Base-by-base conservation (phyloP, 1,140 invertebrate species). In the Bombus sylvicola region DNA sequence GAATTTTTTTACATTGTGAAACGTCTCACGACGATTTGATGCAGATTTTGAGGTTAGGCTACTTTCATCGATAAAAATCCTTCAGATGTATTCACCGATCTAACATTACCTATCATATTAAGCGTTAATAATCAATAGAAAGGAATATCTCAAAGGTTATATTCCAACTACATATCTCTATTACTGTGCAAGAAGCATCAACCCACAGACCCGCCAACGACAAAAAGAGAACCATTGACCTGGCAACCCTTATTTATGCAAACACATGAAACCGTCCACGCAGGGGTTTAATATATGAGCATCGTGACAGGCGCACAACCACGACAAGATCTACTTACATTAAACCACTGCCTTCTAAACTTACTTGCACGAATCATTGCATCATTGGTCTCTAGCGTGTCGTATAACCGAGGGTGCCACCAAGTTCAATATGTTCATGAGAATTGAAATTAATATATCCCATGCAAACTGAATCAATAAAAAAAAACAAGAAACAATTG, bases 311-410 rank as follows among this genome's bases (percentile, higher is more conserved):
- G 28, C 66, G 5, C 25, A 18, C 47, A 15, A 34, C 31, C 25
- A 25, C 25, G 47, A 72, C 66, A 72, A 72, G 79, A 81, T 81
- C 34, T 68, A 28, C 66, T 53, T 53, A 8, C 6, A n/a, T 80
- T 53, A 71, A 80, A 71, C 43, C 66, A 39, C 47, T 41, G 64
- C 43, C 47, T 57, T 25, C 68, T 81, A 81, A 81, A 57, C 79
- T 37, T 53, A 25, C 41, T 41, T 28, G 66, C 25, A 28, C 66
- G 47, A n/a, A 22, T 71, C 47, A 57, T 71, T 81, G 68, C 12
- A 34, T 43, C 68, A 73, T 62, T 53, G 66, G 10, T 71, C 13
- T 37, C n/a, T 18, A 18, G 5, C 18, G 18, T 77, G 13, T 57
- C 5, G 10, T 39, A 62, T 34, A 9, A 3, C 5, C 22, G 22